These are phyloP conservation scores for Apistogramma diplotaenia DNA, from an alignment of 2,113 vertebrate genomes.

Conservation along the genomic window DNA sequence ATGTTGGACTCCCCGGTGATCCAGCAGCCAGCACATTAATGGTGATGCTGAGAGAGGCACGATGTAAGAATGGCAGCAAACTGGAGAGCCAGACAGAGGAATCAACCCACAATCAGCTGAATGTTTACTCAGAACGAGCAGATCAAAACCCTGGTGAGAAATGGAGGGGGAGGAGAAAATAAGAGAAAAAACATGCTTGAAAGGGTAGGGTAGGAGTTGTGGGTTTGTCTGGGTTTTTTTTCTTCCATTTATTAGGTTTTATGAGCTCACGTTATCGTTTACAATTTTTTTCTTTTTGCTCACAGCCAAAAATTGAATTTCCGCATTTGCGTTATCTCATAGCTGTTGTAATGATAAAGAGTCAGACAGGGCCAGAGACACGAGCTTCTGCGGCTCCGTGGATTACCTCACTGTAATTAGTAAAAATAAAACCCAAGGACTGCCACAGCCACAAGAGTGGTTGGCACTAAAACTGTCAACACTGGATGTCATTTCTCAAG, in stretches of 20 bases:
- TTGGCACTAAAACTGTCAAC: conserved; percentile 4
- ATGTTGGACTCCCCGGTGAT: conserved; percentile 20
- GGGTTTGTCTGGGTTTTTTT: not conserved
- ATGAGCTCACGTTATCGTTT: not conserved
- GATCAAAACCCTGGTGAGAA: not conserved
- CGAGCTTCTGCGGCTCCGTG: not conserved
- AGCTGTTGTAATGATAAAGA: not conserved
- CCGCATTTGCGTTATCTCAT: not conserved
- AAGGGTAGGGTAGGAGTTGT: not conserved
- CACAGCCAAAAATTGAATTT: not conserved
- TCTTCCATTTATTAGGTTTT: not conserved
- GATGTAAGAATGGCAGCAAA: not conserved
- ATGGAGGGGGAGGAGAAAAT: not conserved
- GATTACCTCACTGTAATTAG: not conserved
- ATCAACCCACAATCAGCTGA: conserved; percentile 15
- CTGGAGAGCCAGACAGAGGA: conserved; percentile 9
- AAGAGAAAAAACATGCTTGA: not conserved
- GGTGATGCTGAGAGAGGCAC: conserved; percentile 10
- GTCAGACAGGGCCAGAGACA: not conserved
- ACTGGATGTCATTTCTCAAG: not conserved
- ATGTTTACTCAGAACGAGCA: not conserved
- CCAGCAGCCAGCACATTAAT: conserved; percentile 13
- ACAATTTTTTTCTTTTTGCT: not conserved
- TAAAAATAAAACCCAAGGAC: not conserved
- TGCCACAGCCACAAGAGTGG: not conserved